phyloP scores from a whole-genome alignment of 2,888 invertebrate genomes.

The Ichneumoninae sp. region DNA sequence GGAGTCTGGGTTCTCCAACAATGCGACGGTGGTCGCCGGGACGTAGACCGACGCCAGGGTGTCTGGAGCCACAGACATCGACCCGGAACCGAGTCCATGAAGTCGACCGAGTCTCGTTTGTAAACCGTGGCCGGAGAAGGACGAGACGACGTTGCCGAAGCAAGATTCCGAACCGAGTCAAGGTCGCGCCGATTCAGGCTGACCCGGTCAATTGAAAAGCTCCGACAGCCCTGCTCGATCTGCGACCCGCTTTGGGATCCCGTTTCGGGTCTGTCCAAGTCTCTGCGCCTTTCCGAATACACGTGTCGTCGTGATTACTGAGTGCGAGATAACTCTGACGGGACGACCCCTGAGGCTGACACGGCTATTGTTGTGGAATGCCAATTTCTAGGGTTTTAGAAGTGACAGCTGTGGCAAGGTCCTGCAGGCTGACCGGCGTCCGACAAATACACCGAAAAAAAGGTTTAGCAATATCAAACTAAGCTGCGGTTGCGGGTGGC shows the following conservation, averaged over 20 bases:
- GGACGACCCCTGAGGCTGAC: conserved; percentile 18
- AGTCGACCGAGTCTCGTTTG: conserved; percentile 47
- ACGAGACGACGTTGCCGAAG: conserved; percentile 34
- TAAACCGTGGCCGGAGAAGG: conserved; percentile 5
- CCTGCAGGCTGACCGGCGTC: background rate
- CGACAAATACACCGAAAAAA: background rate
- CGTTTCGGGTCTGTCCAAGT: background rate
- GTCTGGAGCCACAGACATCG: conserved; percentile 79
- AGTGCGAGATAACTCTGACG: conserved; percentile 18
- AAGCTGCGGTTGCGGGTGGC: no score
- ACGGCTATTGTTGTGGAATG: conserved; percentile 13
- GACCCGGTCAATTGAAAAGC: conserved; percentile 39
- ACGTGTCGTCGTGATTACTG: background rate
- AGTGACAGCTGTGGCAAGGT: background rate
- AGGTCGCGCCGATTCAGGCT: conserved; percentile 45
- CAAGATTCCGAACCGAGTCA: conserved; percentile 56
- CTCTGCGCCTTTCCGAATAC: background rate
- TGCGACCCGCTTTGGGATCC: background rate
- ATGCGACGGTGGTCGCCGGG: conserved; percentile 26
- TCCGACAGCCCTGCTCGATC: background rate
- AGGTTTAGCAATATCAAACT: no score
- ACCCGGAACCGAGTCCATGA: conserved; percentile 68
- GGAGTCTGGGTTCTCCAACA: conserved; percentile 35
- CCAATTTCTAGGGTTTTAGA: conserved; percentile 26
- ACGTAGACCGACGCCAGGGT: conserved; percentile 71